phyloP scores from a whole-genome alignment of 2,113 vertebrate genomes.

The Vidua chalybeata region DNA sequence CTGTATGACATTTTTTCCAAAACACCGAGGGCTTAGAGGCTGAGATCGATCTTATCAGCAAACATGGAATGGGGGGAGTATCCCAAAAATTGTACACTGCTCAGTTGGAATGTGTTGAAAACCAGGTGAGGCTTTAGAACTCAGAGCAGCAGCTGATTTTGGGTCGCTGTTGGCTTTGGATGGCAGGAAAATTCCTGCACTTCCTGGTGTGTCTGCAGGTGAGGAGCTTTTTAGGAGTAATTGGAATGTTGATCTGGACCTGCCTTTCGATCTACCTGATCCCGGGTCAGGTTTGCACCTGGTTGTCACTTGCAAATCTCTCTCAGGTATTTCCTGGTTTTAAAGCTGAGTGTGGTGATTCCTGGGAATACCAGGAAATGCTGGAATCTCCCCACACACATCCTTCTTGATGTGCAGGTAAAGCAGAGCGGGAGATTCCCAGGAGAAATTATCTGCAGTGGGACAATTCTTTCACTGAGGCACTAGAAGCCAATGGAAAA shows the following conservation, averaged over 20 bases:
- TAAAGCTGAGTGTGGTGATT: background rate
- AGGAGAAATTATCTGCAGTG: background rate
- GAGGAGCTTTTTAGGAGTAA: background rate
- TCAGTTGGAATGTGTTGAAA: background rate
- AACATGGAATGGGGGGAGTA: background rate
- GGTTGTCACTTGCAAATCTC: background rate
- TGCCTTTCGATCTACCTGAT: fast-evolving
- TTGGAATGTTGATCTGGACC: background rate
- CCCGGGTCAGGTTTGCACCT: background rate
- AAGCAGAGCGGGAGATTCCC: background rate
- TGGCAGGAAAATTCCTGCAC: background rate
- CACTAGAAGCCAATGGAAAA: background rate
- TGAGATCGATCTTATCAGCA: background rate
- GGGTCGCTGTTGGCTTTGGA: background rate
- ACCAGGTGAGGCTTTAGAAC: background rate
- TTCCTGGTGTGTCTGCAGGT: background rate
- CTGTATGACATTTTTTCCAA: background rate
- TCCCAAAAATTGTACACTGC: background rate
- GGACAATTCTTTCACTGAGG: background rate
- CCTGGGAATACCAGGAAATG: background rate
- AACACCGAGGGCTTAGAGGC: fast-evolving
- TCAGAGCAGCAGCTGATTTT: background rate
- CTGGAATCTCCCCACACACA: background rate
- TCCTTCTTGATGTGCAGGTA: background rate
- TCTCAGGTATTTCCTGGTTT: background rate